phyloP scores from a whole-genome alignment of 2,113 vertebrate species.

The Campylomormyrus tamandua region DNA sequence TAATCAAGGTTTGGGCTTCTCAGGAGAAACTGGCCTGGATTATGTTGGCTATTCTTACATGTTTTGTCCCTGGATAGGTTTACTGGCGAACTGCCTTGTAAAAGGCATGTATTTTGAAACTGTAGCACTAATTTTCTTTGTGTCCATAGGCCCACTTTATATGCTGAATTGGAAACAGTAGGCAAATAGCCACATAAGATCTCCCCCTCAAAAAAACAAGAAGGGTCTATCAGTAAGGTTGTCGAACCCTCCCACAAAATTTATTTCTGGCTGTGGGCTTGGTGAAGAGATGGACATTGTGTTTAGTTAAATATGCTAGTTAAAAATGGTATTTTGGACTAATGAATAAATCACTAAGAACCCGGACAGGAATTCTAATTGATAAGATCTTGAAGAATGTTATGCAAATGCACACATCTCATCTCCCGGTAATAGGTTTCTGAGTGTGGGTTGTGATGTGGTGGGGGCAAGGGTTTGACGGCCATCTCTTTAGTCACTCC shows the following conservation, averaged over 20 bases:
- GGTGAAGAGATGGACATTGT: neutral
- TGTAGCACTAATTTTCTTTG: neutral
- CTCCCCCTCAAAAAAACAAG: neutral
- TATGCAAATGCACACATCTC: neutral
- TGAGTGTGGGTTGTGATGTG: neutral
- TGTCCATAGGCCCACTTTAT: neutral
- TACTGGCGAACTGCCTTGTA: neutral
- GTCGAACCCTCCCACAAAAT: neutral
- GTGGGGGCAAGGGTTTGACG: neutral
- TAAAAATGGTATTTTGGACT: neutral
- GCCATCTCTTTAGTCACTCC: neutral
- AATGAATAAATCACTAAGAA: neutral
- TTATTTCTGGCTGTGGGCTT: neutral
- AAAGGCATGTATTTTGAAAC: neutral
- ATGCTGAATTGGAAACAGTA: neutral
- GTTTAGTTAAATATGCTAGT: neutral
- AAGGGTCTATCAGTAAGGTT: neutral
- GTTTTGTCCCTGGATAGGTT: neutral
- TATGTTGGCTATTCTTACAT: neutral
- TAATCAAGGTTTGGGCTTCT: neutral
- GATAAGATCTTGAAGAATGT: neutral
- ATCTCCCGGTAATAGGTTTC: neutral
- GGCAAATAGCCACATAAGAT: neutral
- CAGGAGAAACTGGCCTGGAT: neutral
- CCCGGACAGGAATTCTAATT: neutral